Conservation (phyloP, 1,140 invertebrate genomes). For the Frieseomelitta varia region DNA sequence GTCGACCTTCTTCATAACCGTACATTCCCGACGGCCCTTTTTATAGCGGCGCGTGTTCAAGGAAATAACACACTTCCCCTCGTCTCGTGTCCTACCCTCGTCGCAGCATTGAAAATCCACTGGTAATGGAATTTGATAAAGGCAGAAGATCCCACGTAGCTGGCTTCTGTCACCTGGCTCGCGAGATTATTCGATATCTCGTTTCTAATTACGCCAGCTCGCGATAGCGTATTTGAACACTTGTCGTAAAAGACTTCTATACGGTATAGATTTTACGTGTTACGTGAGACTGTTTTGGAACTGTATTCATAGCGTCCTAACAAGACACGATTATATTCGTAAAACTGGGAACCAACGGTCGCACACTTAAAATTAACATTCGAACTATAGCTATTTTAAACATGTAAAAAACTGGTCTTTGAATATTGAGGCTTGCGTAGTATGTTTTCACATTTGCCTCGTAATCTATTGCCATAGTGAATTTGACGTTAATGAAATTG, state of each 20-base stretch:
- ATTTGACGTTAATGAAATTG: not conserved
- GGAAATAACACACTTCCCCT: slow-evolving; percentile 25
- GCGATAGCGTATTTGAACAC: not conserved
- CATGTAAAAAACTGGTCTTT: no score
- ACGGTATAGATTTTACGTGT: not conserved
- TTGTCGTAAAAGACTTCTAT: not conserved
- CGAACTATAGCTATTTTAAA: no score
- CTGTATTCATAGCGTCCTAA: not conserved
- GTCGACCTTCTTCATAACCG: slow-evolving; percentile 37
- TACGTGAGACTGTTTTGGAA: not conserved
- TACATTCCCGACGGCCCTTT: slow-evolving; percentile 26
- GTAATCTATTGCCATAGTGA: not conserved
- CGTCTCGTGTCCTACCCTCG: not conserved
- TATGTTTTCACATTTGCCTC: not conserved
- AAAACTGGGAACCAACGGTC: not conserved
- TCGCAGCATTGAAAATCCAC: not conserved
- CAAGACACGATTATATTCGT: not conserved
- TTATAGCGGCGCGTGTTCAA: slow-evolving; percentile 11
- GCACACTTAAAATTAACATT: not conserved
- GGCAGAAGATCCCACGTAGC: not conserved
- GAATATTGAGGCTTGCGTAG: no score
- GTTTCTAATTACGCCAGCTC: not conserved
- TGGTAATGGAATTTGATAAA: slow-evolving; percentile 25
- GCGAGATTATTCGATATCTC: not conserved
- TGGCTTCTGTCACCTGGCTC: not conserved